These are phyloP conservation scores for Microcebus jonahi DNA, from an alignment of 2,113 vertebrate genomes.

Conservation along the genomic window DNA sequence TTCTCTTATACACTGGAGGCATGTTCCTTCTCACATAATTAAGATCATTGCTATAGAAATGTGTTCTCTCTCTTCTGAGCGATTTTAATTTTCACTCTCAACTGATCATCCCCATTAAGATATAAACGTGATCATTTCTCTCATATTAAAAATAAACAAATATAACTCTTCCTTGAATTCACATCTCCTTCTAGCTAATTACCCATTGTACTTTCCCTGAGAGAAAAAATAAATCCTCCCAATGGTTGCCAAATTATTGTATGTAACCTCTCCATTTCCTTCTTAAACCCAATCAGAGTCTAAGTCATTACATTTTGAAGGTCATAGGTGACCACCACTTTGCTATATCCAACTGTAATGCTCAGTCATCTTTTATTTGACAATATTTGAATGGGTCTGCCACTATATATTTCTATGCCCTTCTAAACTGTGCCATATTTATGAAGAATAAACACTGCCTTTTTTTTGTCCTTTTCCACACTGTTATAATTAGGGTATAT, in stretches of 20 bases:
- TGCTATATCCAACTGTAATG: neutral
- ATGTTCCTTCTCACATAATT: neutral
- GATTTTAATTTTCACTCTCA: neutral
- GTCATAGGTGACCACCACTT: neutral
- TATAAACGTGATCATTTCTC: neutral
- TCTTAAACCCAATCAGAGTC: neutral
- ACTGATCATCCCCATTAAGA: fast-evolving
- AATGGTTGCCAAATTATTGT: neutral
- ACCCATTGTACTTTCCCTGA: neutral
- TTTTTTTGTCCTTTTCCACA: neutral
- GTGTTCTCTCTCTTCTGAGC: neutral
- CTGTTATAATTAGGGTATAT: neutral
- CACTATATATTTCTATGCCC: neutral
- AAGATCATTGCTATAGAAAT: neutral
- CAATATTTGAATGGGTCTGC: neutral
- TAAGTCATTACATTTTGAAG: neutral
- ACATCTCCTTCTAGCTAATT: neutral
- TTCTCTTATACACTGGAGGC: neutral
- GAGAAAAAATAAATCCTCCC: neutral
- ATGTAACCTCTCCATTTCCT: neutral
- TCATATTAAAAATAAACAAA: neutral
- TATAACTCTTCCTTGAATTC: neutral
- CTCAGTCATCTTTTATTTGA: neutral
- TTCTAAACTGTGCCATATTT: neutral
- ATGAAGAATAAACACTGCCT: neutral